Conservation (phyloP, 2,888 invertebrate genomes). For the Malacosoma neustria region DNA sequence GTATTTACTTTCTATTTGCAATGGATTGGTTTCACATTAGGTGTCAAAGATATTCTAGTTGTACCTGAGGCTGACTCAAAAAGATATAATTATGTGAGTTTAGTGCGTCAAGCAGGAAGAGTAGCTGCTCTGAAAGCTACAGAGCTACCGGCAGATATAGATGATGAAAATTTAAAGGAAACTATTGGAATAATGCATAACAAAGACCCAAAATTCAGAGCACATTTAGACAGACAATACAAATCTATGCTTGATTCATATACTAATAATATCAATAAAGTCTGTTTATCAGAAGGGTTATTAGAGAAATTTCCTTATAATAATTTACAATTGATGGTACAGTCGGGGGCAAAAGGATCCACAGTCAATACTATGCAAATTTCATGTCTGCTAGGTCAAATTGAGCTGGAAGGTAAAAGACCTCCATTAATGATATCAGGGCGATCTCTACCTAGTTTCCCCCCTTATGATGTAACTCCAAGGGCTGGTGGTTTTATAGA, state of each 20-base stretch:
- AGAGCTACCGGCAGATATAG: slow-evolving; percentile 76
- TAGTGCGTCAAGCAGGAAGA: slow-evolving; percentile 78
- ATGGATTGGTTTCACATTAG: slow-evolving; percentile 94
- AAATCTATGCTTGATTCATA: slow-evolving; percentile 86
- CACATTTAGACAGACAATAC: slow-evolving; percentile 88
- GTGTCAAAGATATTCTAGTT: slow-evolving; percentile 95
- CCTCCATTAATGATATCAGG: slow-evolving; percentile 97
- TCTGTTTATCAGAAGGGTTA: slow-evolving; percentile 89
- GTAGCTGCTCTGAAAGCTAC: slow-evolving; percentile 81
- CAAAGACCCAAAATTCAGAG: slow-evolving; percentile 84
- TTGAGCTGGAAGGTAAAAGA: slow-evolving; percentile 97
- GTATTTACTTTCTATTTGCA: slow-evolving; percentile 94
- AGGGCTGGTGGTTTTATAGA: slow-evolving; percentile 97
- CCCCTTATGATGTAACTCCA: slow-evolving; percentile 89
- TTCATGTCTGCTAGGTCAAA: slow-evolving; percentile 97
- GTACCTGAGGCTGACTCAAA: slow-evolving; percentile 80
- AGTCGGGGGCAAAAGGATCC: slow-evolving; percentile 99
- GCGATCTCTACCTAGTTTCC: slow-evolving; percentile 93
- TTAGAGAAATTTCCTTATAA: slow-evolving; percentile 93
- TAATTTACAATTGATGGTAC: slow-evolving; percentile 98
- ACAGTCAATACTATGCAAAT: slow-evolving; percentile 99
- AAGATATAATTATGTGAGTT: slow-evolving; percentile 79
- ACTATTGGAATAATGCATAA: slow-evolving; percentile 82
- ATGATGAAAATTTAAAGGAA: slow-evolving; percentile 75
- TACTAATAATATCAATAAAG: slow-evolving; percentile 92